These are phyloP conservation scores for Ariopsis seemanni DNA, from an alignment of 2,113 vertebrate genomes.

Conservation along the genomic window DNA sequence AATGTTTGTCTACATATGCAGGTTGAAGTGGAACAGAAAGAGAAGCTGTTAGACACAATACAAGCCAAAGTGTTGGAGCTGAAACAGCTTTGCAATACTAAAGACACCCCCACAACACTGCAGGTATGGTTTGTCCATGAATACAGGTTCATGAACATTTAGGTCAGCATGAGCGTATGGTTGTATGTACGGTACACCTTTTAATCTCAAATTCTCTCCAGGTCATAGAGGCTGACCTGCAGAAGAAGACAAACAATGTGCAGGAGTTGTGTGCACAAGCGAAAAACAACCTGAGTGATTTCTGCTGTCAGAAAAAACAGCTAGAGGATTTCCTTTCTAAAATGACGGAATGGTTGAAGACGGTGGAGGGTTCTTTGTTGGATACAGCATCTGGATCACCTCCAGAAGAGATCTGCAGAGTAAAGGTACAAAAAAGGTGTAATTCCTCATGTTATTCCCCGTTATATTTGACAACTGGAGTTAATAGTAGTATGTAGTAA, in stretches of 20 bases:
- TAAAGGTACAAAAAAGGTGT: conserved; percentile 76
- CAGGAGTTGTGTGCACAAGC: conserved; percentile 82
- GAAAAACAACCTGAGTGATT: conserved; percentile 81
- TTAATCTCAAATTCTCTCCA: conserved; percentile 57
- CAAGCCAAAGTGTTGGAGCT: conserved; percentile 83
- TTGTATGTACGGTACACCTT: not conserved
- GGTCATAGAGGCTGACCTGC: conserved; percentile 87
- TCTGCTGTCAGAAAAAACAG: conserved; percentile 78
- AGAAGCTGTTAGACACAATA: conserved; percentile 80
- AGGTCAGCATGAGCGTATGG: not conserved
- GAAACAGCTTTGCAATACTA: conserved; percentile 76
- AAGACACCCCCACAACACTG: conserved; percentile 82
- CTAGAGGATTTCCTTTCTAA: conserved; percentile 82
- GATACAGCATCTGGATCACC: conserved; percentile 71
- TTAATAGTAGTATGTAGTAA: not conserved
- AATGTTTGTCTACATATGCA: conserved; percentile 60
- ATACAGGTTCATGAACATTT: not conserved
- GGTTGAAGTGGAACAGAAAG: conserved; percentile 80
- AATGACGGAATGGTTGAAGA: conserved; percentile 79
- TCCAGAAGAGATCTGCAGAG: conserved; percentile 83
- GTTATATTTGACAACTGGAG: not conserved
- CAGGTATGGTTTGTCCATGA: conserved; percentile 75
- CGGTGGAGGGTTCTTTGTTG: conserved; percentile 78
- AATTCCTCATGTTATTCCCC: not conserved
- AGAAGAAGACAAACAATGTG: conserved; percentile 81